Base-by-base conservation (phyloP, 2,113 vertebrate genomes). In the Galemys pyrenaicus region DNA sequence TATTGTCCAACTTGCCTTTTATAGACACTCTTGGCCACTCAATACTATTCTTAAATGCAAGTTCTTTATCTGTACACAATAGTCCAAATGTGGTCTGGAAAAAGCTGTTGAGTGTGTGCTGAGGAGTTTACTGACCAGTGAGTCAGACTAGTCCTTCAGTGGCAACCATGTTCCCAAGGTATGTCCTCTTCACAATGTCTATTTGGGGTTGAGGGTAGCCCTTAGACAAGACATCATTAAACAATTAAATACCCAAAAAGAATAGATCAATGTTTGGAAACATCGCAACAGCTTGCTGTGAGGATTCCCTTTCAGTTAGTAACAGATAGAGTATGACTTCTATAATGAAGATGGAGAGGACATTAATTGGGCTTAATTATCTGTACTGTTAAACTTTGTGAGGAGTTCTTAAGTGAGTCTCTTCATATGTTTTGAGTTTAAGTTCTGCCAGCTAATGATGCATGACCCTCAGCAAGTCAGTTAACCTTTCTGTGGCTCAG, bases 311-410 rank as follows among this genome's bases (percentile, higher is more conserved):
- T 84, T 62, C 32, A 71, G 37, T 80, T 62, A 79, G 71, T 30
- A 9, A 87, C 22, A 78, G 16, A 84, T 17, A 73, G 4, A 46
- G 12, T 39, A 49, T 46, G 19, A 56, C 62, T 89, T 89, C 37
- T n/a, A 35, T 30, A 83, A 89, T 16, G 19, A 88, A 58, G 15
- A 94, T 16, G 9, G 6, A 80, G 49, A 49, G 12, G n/a, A 26
- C 22, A 82, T 49, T 56, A 60, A 62, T 26, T 77, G 20, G 71
- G 15, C 30, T 96, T 89, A 94, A 49, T 91, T 94, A 68, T 62
- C 58, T 83, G 37, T 60, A 83, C 91, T 74, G 87, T 39, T 92
- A 80, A 74, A 92, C 56, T 93, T 39, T 79, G 28, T 64, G 56
- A 30, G 58, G 30, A 71, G 41, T 80, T 86, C 67, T 84, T 71